These are phyloP conservation scores for Anagyrus pseudococci DNA, from an alignment of 2,888 invertebrate genomes.

Conservation along the genomic window DNA sequence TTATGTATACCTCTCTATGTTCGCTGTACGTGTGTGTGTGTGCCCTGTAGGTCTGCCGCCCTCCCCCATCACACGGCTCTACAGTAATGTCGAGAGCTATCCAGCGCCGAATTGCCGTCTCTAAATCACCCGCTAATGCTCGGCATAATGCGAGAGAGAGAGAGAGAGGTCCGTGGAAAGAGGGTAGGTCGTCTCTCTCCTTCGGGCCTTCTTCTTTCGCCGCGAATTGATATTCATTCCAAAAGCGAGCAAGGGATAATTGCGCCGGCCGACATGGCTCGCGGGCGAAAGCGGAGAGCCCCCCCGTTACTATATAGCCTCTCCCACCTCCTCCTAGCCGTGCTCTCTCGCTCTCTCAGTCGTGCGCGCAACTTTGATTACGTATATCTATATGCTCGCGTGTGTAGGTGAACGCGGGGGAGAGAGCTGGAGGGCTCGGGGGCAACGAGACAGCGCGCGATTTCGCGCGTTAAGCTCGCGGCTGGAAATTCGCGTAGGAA, in stretches of 20 bases:
- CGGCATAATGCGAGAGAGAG: neutral
- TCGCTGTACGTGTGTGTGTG: no score
- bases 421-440: neutral
- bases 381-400: no score
- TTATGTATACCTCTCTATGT: no score
- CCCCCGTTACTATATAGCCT: no score
- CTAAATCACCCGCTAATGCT: conserved; percentile 4
- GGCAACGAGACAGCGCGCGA: neutral
- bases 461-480: neutral
- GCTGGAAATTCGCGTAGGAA: no score
- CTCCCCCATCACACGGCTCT: no score
- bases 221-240: conserved; percentile 5
- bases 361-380: neutral
- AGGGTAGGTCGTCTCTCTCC: no score
- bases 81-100: no score
- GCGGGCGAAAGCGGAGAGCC: no score
- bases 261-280: neutral
- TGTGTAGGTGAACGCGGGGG: no score
- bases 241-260: neutral
- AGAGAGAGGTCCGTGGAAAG: no score
- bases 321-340: neutral
- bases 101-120: neutral
- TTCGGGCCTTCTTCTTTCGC: neutral
- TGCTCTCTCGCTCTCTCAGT: neutral
- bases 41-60: no score